Evolutionary conservation across 1,140 invertebrate species (phyloP), one percentile per base, ranked within the genome.

Genomic region (Drosophila equinoxialis): DNA sequence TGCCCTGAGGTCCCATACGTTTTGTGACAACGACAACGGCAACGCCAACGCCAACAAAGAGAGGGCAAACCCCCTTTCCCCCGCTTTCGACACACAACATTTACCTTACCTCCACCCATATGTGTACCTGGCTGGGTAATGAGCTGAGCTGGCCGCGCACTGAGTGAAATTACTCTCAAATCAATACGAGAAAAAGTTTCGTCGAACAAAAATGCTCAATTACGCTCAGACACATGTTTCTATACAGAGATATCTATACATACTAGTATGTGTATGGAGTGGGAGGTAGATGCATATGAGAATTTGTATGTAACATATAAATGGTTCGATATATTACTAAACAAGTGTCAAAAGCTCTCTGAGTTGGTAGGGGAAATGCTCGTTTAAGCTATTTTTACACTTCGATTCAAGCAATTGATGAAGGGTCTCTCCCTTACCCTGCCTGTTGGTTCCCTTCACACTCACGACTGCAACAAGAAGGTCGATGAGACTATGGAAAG

Each of bases 321-420:
- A 62, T 26, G 42, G 45, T 73, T 79, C 68, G 65, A 76, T 76
- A 68, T 76, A 54, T 51, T 51, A 55, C 65, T 69, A 66, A 76
- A 72, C 79, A 77, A 68, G 80, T 81, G 74, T 74, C 66, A 65
- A 77, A 69, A 81, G 79, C 73, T 72, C 37, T 55, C 23, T 23
- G 65, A 59, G 59, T 68, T 59, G 68, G 79, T 59, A 71, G 7
- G n/a, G 7, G 45, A 8, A 81, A 63, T 42, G 74, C 74, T 82
- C 73, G 79, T 86, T 79, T 82, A 68, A 87, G 79, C 68, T 86
- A 87, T 86, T 86, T 86, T 82, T 86, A 86, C 82, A 79, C 79
- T 75, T 70, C 79, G 82, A 86, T 87, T 87, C 83, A 64, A 83
- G 66, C 72, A 86, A 85, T 85, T 86, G 75, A 87, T 26, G 61